Percentiles rank a stretch among this genome's conserved stretches.
These are phyloP conservation scores for Ophion obscuratus DNA, from an alignment of 2,888 invertebrate genomes.

Conservation along the genomic window DNA sequence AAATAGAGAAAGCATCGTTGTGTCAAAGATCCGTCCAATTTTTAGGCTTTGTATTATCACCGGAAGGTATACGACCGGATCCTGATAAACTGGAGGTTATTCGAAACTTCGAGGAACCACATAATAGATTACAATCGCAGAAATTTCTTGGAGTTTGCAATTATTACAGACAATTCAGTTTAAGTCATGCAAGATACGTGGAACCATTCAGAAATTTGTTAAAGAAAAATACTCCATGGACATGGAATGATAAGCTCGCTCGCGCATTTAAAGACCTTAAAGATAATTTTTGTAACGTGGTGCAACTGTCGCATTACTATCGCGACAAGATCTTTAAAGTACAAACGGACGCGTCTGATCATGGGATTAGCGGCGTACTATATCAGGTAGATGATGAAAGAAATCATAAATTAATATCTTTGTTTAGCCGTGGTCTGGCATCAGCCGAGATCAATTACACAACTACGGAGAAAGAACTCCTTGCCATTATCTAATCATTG, in stretches of 20 bases:
- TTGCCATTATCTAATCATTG: constrained; percentile 38
- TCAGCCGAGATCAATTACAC: constrained; percentile 56
- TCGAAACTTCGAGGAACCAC: constrained; percentile 67
- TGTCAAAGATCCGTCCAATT: constrained; percentile 43
- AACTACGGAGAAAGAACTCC: constrained; percentile 47
- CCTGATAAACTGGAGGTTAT: constrained; percentile 67
- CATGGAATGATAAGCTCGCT: constrained; percentile 45
- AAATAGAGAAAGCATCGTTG: constrained; percentile 70
- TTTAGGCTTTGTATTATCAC: constrained; percentile 54
- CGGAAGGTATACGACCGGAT: constrained; percentile 44
- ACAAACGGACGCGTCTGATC: constrained; percentile 55
- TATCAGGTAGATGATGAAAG: constrained; percentile 40
- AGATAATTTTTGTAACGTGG: constrained; percentile 50
- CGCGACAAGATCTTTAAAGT: constrained; percentile 42
- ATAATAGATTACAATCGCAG: constrained; percentile 70
- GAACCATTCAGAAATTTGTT: constrained; percentile 60
- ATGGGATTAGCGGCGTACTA: constrained; percentile 65
- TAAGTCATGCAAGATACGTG: constrained; percentile 37
- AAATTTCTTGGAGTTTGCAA: constrained; percentile 60
- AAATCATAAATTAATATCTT: not conserved
- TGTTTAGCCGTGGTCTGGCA: constrained; percentile 8
- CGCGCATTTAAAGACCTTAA: constrained; percentile 58
- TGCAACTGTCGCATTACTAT: constrained; percentile 50
- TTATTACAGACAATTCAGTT: constrained; percentile 53
- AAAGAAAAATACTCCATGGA: constrained; percentile 43